phyloP scores from a whole-genome alignment of 2,888 invertebrate species.

The Dendrolimus houi region DNA sequence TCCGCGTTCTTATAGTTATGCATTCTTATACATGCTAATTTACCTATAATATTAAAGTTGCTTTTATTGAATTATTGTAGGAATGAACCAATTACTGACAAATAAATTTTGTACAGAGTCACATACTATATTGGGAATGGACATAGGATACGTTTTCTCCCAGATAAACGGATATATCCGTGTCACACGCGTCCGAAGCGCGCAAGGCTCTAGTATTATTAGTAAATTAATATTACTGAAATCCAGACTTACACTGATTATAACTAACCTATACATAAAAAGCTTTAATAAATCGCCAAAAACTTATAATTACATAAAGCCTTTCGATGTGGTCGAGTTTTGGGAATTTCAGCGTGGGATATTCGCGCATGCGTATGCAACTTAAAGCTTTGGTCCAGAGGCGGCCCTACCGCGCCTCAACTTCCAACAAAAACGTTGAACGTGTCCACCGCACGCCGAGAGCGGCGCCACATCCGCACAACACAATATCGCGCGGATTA shows the following conservation, averaged over 20 bases:
- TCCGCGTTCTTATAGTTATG: too few species aligned
- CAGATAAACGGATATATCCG: too few species aligned
- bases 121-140: too few species aligned
- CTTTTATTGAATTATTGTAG: too few species aligned
- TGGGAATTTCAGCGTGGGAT: slow-evolving; percentile 9
- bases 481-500: slow-evolving; percentile 9
- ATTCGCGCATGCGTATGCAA: slow-evolving; percentile 37
- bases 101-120: too few species aligned
- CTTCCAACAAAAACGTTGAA: slow-evolving; percentile 31
- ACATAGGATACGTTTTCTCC: too few species aligned
- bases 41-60: too few species aligned
- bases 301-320: slow-evolving; percentile 9
- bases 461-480: slow-evolving; percentile 36
- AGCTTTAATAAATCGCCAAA: slow-evolving; percentile 6
- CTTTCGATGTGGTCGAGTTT: slow-evolving; percentile 17
- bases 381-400: slow-evolving; percentile 18
- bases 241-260: background rate
- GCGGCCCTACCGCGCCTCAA: slow-evolving; percentile 25
- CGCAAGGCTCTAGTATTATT: too few species aligned
- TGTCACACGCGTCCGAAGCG: too few species aligned
- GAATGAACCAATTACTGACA: too few species aligned
- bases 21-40: too few species aligned
- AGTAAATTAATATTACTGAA: too few species aligned
- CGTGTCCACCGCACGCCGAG: slow-evolving; percentile 29
- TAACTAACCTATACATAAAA: background rate